Conservation (phyloP, 2,797 vertebrate genomes). For the Neomorphus geoffroyi region DNA sequence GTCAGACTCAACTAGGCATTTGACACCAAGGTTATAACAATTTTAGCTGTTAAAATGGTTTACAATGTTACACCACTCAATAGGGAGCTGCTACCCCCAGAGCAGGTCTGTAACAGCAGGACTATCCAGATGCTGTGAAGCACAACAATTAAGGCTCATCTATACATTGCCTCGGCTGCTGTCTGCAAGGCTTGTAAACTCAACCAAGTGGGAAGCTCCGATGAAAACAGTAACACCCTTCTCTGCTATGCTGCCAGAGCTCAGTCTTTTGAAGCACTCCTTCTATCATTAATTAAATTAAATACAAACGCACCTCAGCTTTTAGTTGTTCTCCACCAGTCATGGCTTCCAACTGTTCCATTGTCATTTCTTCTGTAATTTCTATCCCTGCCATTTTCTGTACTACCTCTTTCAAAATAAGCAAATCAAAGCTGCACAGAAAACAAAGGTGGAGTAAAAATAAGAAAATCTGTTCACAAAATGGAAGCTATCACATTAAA, state of each 20-base stretch:
- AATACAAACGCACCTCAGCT: conserved; percentile 85
- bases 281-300: background rate
- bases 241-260: background rate
- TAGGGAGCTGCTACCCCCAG: background rate
- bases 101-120: background rate
- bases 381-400: conserved; percentile 99
- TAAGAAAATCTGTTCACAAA: background rate
- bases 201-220: background rate
- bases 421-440: conserved; percentile 90
- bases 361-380: conserved; percentile 98
- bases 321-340: conserved; percentile 98
- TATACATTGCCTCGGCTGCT: background rate
- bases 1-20: background rate
- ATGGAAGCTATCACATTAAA: background rate
- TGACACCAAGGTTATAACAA: background rate
- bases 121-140: background rate
- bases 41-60: background rate
- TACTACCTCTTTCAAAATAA: conserved; percentile 98
- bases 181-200: background rate
- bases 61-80: background rate
- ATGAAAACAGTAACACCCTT: background rate
- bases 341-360: conserved; percentile 97
- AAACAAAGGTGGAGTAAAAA: conserved; percentile 17
- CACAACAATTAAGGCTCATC: background rate
- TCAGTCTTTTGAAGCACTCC: background rate